Evolutionary conservation across 2,113 vertebrate species (phyloP).

Genomic region (Daphoenositta chrysoptera): DNA sequence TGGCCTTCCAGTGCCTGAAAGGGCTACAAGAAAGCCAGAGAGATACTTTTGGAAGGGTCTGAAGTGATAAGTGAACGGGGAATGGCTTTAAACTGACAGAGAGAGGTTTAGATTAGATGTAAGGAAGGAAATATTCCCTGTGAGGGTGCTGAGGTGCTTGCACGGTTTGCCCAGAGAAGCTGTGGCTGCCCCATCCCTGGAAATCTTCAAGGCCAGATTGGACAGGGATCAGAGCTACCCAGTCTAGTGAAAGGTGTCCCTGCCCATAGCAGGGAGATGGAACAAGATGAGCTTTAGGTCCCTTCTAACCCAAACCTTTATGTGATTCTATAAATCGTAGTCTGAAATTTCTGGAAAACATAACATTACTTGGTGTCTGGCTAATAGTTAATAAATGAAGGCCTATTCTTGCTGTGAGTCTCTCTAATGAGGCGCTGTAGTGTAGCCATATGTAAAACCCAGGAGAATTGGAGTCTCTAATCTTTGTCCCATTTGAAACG

Average conservation of each 20-base stretch:
- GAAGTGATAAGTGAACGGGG: not conserved
- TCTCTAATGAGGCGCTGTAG: not conserved
- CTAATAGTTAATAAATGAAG: not conserved
- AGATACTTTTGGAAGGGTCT: not conserved
- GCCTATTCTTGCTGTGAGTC: not conserved
- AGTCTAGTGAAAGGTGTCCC: not conserved
- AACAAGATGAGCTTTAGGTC: not conserved
- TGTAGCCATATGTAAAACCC: not conserved
- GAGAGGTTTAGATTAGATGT: not conserved
- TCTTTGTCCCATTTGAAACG: not conserved
- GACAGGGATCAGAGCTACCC: rapidly evolving
- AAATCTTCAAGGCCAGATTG: too few species aligned
- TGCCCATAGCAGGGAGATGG: rapidly evolving
- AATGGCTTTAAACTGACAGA: not conserved
- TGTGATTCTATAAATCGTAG: not conserved
- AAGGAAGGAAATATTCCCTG: not conserved
- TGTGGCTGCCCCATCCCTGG: not conserved
- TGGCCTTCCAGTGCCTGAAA: not conserved
- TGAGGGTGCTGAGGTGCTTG: rapidly evolving
- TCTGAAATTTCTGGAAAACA: not conserved
- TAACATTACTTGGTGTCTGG: not conserved
- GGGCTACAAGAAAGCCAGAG: not conserved
- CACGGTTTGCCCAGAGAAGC: not conserved
- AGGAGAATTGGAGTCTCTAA: not conserved
- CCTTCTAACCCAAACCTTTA: not conserved